phyloP scores from a whole-genome alignment of 2,113 vertebrate species.

The Hepsetus odoe region DNA sequence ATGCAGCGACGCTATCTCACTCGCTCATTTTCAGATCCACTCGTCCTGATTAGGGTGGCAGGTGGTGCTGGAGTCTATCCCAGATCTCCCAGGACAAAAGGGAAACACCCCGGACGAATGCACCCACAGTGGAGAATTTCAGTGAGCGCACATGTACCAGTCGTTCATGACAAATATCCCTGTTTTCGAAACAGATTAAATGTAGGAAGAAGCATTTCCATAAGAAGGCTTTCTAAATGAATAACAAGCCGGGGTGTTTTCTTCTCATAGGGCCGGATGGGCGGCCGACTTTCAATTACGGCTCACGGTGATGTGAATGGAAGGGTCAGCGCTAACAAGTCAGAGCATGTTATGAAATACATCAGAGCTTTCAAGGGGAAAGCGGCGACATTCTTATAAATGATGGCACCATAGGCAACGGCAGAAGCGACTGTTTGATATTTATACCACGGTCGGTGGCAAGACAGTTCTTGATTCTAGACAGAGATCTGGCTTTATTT shows the following conservation, averaged over 20 bases:
- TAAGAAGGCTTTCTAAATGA: background rate
- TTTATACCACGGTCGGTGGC: background rate
- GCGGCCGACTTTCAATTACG: background rate
- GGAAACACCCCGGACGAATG: too few relatives aligned
- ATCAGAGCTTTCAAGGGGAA: constrained; percentile 1
- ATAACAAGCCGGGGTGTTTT: background rate
- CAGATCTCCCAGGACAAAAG: too few relatives aligned
- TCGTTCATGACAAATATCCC: background rate
- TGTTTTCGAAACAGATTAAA: background rate
- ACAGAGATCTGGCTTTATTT: background rate
- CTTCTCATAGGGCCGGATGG: background rate
- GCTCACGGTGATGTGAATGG: constrained; percentile 2
- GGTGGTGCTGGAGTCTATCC: too few relatives aligned
- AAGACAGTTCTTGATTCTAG: background rate
- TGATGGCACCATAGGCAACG: background rate
- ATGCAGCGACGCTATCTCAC: too few relatives aligned
- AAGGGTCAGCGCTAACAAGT: constrained; percentile 5
- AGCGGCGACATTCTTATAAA: background rate
- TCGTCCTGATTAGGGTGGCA: too few relatives aligned
- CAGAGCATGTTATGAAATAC: constrained; percentile 1
- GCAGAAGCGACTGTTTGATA: background rate
- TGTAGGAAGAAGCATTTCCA: background rate
- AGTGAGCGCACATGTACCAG: background rate
- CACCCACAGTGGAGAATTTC: background rate
- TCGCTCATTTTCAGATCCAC: too few relatives aligned